These are phyloP conservation scores for Sebastes schlegelii DNA, from an alignment of 2,113 vertebrate species.

Conservation along the genomic window DNA sequence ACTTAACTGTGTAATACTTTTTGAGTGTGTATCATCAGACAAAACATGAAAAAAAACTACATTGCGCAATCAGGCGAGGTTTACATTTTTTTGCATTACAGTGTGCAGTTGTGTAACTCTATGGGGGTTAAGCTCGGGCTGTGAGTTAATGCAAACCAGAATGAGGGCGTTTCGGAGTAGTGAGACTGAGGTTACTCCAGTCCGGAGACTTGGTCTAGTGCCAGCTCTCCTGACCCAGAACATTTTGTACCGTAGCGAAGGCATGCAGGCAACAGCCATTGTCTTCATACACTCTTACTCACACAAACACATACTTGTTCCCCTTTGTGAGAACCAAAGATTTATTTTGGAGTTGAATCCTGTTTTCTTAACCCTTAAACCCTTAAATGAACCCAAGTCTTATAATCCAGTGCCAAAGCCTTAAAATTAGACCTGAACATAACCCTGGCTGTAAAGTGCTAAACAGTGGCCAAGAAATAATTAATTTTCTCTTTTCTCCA, in stretches of 20 bases:
- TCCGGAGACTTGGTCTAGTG: slow-evolving; percentile 66
- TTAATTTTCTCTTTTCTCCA: background rate
- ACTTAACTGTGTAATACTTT: background rate
- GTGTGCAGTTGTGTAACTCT: slow-evolving; percentile 14
- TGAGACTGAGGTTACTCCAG: slow-evolving; percentile 64
- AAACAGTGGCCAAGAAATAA: background rate
- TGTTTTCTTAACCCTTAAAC: slow-evolving; percentile 13
- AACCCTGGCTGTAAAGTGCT: slow-evolving; percentile 15
- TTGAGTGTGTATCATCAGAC: background rate
- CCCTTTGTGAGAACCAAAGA: background rate
- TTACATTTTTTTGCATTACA: slow-evolving; percentile 11
- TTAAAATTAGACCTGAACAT: slow-evolving; percentile 1
- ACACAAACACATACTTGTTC: slow-evolving; percentile 1
- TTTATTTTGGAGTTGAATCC: slow-evolving; percentile 10
- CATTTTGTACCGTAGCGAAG: slow-evolving; percentile 68
- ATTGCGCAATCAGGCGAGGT: background rate
- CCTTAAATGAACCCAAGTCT: slow-evolving; percentile 10
- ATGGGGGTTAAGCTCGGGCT: slow-evolving; percentile 23
- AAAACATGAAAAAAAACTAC: background rate
- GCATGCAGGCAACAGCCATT: slow-evolving; percentile 50
- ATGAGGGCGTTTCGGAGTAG: slow-evolving; percentile 19
- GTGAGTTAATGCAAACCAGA: slow-evolving; percentile 26
- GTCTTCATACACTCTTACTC: slow-evolving; percentile 29
- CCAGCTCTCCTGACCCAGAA: slow-evolving; percentile 75
- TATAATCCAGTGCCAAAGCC: background rate